phyloP scores from a whole-genome alignment of 2,888 invertebrate species.

The Campopleginae sp. region DNA sequence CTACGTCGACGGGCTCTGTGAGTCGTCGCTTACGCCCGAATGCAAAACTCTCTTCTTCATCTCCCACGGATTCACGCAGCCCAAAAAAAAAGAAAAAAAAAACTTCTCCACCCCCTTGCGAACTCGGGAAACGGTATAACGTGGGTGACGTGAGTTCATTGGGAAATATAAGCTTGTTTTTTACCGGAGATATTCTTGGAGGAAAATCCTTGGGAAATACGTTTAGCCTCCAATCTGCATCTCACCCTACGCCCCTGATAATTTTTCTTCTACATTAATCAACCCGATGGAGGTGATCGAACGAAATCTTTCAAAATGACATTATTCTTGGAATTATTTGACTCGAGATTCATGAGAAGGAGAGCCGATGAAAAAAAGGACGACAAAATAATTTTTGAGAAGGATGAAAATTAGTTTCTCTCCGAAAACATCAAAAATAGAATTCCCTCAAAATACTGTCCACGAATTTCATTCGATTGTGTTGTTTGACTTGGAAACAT shows the following conservation, averaged over 20 bases:
- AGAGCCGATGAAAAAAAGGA: background rate
- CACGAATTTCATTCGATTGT: slow-evolving; percentile 45
- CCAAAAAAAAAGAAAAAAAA: slow-evolving; percentile 23
- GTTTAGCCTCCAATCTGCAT: slow-evolving; percentile 43
- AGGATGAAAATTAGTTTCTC: background rate
- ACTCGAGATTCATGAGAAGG: background rate
- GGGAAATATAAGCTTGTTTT: slow-evolving; percentile 51
- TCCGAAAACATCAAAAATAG: background rate
- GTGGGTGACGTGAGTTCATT: slow-evolving; percentile 48
- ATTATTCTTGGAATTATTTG: background rate
- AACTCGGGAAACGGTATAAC: slow-evolving; percentile 45
- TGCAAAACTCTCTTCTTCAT: slow-evolving; percentile 67
- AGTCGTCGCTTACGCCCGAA: slow-evolving; percentile 59
- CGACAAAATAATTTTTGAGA: background rate
- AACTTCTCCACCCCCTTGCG: slow-evolving; percentile 25
- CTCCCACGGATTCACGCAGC: slow-evolving; percentile 51
- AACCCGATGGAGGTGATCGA: background rate
- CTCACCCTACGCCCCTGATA: slow-evolving; percentile 17
- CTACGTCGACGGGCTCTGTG: slow-evolving; percentile 66
- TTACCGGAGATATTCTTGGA: slow-evolving; percentile 12
- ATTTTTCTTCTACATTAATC: background rate
- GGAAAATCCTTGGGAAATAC: slow-evolving; percentile 32
- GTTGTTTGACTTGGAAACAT: slow-evolving; percentile 36
- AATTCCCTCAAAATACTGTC: background rate
- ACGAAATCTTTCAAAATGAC: background rate